These are phyloP conservation scores for Nymphalis io DNA, from an alignment of 1,140 invertebrate species.

Conservation along the genomic window DNA sequence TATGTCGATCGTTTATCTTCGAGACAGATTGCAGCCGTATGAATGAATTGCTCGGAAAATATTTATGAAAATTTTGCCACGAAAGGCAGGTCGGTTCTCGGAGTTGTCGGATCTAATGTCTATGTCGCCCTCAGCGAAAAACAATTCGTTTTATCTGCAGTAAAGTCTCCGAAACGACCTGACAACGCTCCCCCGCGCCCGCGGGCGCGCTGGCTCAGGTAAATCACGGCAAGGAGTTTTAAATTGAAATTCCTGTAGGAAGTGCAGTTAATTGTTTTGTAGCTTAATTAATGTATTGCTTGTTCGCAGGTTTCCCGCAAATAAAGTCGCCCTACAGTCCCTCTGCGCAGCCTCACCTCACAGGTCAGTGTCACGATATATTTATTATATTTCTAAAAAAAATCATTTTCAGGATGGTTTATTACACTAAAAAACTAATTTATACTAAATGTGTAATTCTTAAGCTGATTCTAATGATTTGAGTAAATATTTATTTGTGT, in stretches of 20 bases:
- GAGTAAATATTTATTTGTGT: too few species aligned
- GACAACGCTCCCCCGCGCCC: conserved; percentile 16
- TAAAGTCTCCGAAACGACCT: conserved; percentile 31
- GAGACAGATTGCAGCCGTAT: too few species aligned
- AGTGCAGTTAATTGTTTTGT: conserved; percentile 53
- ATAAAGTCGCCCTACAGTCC: conserved; percentile 78
- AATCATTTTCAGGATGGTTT: background rate
- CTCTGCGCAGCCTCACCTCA: conserved; percentile 66
- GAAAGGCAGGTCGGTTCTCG: background rate
- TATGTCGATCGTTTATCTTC: too few species aligned
- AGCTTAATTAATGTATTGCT: conserved; percentile 58
- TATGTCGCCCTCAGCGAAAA: conserved; percentile 1
- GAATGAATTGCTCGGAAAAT: too few species aligned
- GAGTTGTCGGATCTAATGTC: background rate
- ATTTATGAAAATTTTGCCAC: background rate
- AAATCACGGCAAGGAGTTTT: conserved; percentile 48
- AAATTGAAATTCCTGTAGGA: conserved; percentile 60
- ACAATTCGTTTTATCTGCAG: conserved; percentile 31
- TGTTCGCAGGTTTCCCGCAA: conserved; percentile 74
- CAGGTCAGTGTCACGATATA: conserved; percentile 53
- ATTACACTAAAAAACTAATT: too few species aligned
- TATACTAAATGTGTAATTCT: too few species aligned
- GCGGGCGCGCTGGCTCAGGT: conserved; percentile 23
- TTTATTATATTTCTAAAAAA: conserved; percentile 17
- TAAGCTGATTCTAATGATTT: too few species aligned